Base-by-base conservation (phyloP, 1,140 invertebrate species). In the Ceratina australensis region DNA sequence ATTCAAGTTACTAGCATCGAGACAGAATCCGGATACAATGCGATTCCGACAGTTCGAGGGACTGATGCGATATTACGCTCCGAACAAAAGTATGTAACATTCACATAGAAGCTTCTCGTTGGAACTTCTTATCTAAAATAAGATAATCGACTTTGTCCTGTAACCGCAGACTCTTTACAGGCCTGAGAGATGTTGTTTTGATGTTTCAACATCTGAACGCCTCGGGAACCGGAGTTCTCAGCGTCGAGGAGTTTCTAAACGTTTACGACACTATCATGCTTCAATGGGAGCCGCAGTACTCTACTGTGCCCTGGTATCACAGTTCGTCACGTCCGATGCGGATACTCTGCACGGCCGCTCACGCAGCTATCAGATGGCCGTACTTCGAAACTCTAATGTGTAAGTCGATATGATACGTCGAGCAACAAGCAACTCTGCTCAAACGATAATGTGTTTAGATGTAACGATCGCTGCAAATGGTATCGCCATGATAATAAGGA, bases 141-240 rank as follows among this genome's bases (percentile, higher is more conserved):
- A 66, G 26, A 50, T 7, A n/a, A 26, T 13, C 5, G 28, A 42
- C 22, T 64, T 72, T 12, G 16, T 42, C 33, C 16, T 66, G 20
- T 59, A 47, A 57, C 22, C 59, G 61, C 4, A 28, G 52, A 54
- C 54, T 61, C 49, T 79, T 86, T 92, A 15, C 89, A 97, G 96
- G 93, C 81, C 93, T 93, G n/a, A 91, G 94, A 86, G 97, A 98
- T 89, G 94, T 96, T 22, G 94, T 97, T 81, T 91, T 98, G 74
- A 96, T 96, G 92, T 98, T 97, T 92, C 95, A 95, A 88, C 94
- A 96, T 79, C 92, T 98, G 84, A 97, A 97, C 88, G 90, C 92
- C 26, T 95, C 95, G 7, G 93, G 93, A 20, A 94, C 91, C 49
- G 96, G 96, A 3, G 91, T 91, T 5, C 89, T 98, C 12, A 95